A percentile compares a stretch with the other conserved stretches of the same genome.
Conservation (phyloP, 2,888 invertebrate species). For the Opisthograptis luteolata region DNA sequence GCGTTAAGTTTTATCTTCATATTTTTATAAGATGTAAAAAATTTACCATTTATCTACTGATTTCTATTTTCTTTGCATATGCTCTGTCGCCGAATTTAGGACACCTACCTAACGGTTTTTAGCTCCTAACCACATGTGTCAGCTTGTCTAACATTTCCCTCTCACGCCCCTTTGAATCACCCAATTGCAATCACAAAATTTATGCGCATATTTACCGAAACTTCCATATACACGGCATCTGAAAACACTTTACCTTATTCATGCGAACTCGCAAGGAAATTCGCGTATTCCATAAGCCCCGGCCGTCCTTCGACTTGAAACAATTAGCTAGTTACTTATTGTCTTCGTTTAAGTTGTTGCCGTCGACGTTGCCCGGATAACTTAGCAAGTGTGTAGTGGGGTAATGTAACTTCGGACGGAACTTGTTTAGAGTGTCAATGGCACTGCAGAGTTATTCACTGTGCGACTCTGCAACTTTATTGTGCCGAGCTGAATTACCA, state of each 20-base stretch:
- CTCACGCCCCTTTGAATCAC: conserved; percentile 21
- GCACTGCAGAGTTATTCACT: conserved; percentile 56
- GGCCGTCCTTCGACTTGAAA: conserved; percentile 46
- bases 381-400: conserved; percentile 46
- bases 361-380: conserved; percentile 45
- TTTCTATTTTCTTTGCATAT: no score
- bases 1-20: no score
- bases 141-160: conserved; percentile 19
- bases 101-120: conserved; percentile 2
- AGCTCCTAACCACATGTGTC: conserved; percentile 8
- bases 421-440: conserved; percentile 65
- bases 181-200: conserved; percentile 29
- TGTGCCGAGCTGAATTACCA: conserved; percentile 51
- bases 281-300: conserved; percentile 41
- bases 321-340: conserved; percentile 59
- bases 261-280: conserved; percentile 33
- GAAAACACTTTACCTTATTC: conserved; percentile 35
- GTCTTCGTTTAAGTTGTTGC: conserved; percentile 56
- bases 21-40: no score
- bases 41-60: no score
- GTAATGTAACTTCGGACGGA: conserved; percentile 53
- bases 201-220: conserved; percentile 30
- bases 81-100: conserved; percentile 1
- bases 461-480: conserved; percentile 50
- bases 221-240: conserved; percentile 23